Evolutionary conservation across 2,797 vertebrate species (phyloP), one percentile per base, ranked within the genome.

Genomic region (Melanotaenia boesemani): DNA sequence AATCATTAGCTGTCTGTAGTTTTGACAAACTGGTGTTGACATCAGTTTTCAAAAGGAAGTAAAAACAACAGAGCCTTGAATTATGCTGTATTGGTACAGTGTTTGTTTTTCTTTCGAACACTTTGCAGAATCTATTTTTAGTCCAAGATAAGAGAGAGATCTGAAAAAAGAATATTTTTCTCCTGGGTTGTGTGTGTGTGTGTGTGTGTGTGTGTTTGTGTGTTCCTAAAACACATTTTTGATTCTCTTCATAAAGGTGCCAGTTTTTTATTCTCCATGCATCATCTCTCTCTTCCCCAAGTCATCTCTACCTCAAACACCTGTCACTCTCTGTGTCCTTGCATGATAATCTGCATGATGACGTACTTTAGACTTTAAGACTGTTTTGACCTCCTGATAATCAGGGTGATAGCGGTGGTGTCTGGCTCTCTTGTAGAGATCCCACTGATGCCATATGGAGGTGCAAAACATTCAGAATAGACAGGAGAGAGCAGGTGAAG

Each of bases 41-140:
- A 66, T 61, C 39, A 34, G 77, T 66, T 76, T 77, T 82, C 15
- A 64, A 77, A 83, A 64, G 60, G 46, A 73, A 67, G 64, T 32
- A 73, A 73, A 77, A 67, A 64, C 74, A 76, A 76, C 82, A 80
- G 76, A 77, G 78, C 77, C 58, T 75, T 83, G 62, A 85, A 72
- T 80, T 67, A 64, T 76, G 67, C 70, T 52, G 39, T 76, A 66
- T 79, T 72, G 74, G 67, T 20, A 20, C 55, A 32, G 61, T 85
- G 80, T 90, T 92, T 88, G 84, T 79, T 90, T 89, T 85, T 84
- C 73, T 88, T 88, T 83, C 79, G 34, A 37, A 44, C 78, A 72
- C 77, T 87, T 77, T 82, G 74, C 75, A 32, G 30, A 54, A 60
- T 36, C 80, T 91, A 88, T 85, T 85, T 88, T 84, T 89, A 84